Percentiles rank a stretch among this genome's conserved stretches.
phyloP scores from a whole-genome alignment of 1,140 invertebrate species.

The Drosophila ficusphila region DNA sequence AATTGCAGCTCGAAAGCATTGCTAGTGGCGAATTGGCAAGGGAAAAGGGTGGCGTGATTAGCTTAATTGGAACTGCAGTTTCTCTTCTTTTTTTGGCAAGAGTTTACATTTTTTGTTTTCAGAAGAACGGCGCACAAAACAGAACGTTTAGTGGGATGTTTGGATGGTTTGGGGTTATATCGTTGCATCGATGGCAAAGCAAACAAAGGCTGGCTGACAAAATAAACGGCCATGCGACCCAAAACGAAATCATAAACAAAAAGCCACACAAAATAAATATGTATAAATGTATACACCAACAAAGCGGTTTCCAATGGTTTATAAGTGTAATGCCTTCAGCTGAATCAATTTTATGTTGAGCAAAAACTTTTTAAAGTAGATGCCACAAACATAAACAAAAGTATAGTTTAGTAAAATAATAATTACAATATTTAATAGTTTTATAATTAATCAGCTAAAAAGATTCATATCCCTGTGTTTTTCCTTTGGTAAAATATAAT shows the following conservation, averaged over 20 bases:
- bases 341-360: not conserved
- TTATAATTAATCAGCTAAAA: too few species aligned
- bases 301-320: conserved; percentile 14
- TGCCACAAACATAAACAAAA: too few species aligned
- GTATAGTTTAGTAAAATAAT: too few species aligned
- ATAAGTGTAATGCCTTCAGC: conserved; percentile 3
- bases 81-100: conserved; percentile 3
- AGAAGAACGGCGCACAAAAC: conserved; percentile 13
- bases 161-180: not conserved
- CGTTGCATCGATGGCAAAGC: not conserved
- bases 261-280: conserved; percentile 20
- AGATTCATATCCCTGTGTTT: too few species aligned
- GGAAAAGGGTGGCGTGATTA: conserved; percentile 20
- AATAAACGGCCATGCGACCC: conserved; percentile 9
- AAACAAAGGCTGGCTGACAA: not conserved
- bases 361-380: not conserved
- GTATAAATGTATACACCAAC: conserved; percentile 25
- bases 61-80: conserved; percentile 13
- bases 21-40: conserved; percentile 33
- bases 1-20: conserved; percentile 60
- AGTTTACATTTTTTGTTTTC: not conserved
- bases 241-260: conserved; percentile 18
- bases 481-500: not conserved
- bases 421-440: too few species aligned
- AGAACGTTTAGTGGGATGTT: conserved; percentile 13